phyloP scores from a whole-genome alignment of 2,113 vertebrate species.

The Clinocottus analis region DNA sequence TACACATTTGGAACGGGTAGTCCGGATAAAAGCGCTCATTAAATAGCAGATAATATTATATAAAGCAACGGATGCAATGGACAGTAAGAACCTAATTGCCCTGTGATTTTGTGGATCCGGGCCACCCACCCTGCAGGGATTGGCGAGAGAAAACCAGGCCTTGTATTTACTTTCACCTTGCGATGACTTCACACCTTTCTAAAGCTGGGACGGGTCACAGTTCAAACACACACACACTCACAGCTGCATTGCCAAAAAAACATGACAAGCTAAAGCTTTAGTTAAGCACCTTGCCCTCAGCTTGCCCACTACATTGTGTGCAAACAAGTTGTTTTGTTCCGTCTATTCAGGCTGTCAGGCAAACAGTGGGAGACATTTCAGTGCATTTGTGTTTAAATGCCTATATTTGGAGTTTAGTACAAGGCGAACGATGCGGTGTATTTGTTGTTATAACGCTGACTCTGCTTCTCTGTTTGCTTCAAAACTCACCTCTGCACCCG shows the following conservation, averaged over 20 bases:
- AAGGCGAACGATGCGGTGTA: background rate
- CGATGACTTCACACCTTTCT: constrained; percentile 61
- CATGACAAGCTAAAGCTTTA: constrained; percentile 24
- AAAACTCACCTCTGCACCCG: constrained; percentile 55
- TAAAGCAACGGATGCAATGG: constrained; percentile 38
- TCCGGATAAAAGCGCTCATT: constrained; percentile 41
- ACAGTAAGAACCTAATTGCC: background rate
- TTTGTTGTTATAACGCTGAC: constrained; percentile 55
- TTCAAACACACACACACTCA: constrained; percentile 14
- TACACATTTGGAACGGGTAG: constrained; percentile 22
- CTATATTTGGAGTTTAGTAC: constrained; percentile 33
- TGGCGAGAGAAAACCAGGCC: constrained; percentile 43
- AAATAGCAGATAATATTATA: constrained; percentile 40
- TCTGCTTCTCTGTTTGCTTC: constrained; percentile 37
- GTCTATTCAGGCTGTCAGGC: constrained; percentile 36
- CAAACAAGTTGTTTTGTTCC: constrained; percentile 49
- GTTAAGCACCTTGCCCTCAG: constrained; percentile 50
- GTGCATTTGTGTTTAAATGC: constrained; percentile 42
- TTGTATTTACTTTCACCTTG: constrained; percentile 38
- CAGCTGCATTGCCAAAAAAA: constrained; percentile 34
- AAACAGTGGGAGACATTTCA: constrained; percentile 35
- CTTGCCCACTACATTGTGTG: constrained; percentile 51
- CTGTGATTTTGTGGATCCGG: constrained; percentile 36
- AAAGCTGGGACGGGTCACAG: constrained; percentile 50
- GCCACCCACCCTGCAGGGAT: constrained; percentile 38